Percentiles rank a stretch among this genome's conserved stretches.
phyloP scores from a whole-genome alignment of 2,113 vertebrate species.

The Mugil cephalus region DNA sequence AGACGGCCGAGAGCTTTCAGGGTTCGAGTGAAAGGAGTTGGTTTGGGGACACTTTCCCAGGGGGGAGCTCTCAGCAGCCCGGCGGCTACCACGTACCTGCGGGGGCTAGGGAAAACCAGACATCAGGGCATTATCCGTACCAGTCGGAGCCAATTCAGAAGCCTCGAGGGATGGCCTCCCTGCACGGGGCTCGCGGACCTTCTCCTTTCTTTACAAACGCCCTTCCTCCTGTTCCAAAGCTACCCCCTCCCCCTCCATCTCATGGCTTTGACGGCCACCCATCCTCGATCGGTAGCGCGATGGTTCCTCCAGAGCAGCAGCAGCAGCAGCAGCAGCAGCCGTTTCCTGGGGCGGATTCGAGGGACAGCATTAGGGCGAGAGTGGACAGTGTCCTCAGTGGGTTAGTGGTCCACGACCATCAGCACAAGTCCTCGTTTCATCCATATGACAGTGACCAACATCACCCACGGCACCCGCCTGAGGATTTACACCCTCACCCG shows the following conservation, averaged over 20 bases:
- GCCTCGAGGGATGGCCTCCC: slow-evolving; percentile 27
- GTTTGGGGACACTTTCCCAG: slow-evolving; percentile 72
- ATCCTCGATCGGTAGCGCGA: neutral
- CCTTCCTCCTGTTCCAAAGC: slow-evolving; percentile 79
- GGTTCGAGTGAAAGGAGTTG: slow-evolving; percentile 60
- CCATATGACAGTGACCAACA: slow-evolving; percentile 18
- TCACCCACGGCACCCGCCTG: slow-evolving; percentile 6
- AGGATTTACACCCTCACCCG: slow-evolving; percentile 28
- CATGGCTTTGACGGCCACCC: slow-evolving; percentile 44
- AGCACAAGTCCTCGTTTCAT: slow-evolving; percentile 68
- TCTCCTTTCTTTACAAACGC: slow-evolving; percentile 60
- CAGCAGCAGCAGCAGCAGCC: neutral
- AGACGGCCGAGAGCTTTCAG: slow-evolving; percentile 86
- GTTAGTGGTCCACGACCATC: slow-evolving; percentile 78
- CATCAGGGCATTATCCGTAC: slow-evolving; percentile 53
- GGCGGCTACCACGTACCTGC: slow-evolving; percentile 49
- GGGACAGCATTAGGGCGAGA: neutral
- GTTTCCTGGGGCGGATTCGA: neutral
- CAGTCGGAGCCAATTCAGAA: slow-evolving; percentile 54
- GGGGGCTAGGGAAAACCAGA: slow-evolving; percentile 34
- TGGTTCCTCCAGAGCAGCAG: slow-evolving; percentile 39
- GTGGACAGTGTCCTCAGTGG: slow-evolving; percentile 45
- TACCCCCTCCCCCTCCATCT: slow-evolving; percentile 79
- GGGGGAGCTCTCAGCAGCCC: slow-evolving; percentile 58
- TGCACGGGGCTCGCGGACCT: slow-evolving; percentile 24